These are phyloP conservation scores for Ia io DNA, from an alignment of 2,113 vertebrate genomes.

Conservation along the genomic window DNA sequence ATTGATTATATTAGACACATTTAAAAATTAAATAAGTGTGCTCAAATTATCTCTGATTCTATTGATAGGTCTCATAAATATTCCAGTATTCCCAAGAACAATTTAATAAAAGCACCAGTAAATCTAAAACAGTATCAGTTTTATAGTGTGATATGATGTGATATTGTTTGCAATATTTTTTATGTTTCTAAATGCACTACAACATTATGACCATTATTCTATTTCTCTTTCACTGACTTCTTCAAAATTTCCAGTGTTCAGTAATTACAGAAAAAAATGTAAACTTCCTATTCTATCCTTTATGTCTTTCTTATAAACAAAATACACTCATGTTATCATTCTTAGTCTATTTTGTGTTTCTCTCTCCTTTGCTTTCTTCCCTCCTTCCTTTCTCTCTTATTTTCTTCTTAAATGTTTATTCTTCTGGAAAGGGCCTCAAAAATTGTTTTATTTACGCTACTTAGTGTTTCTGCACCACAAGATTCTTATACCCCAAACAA, in stretches of 20 bases:
- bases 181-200: neutral
- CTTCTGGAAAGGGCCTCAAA: neutral
- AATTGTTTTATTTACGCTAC: neutral
- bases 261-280: neutral
- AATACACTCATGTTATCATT: neutral
- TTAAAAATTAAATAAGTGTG: neutral
- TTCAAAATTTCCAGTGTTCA: neutral
- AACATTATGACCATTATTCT: neutral
- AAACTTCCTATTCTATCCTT: neutral
- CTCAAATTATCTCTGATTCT: neutral
- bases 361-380: neutral
- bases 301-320: neutral
- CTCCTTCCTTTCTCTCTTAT: neutral
- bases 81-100: neutral
- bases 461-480: neutral
- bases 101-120: neutral
- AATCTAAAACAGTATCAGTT: neutral
- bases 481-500: neutral
- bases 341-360: neutral
- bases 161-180: neutral
- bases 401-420: neutral
- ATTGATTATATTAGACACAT: neutral
- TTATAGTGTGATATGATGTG: neutral
- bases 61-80: neutral
- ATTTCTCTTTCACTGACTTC: neutral